Conservation (phyloP, 2,797 vertebrate species). For the Arnoldichthys spilopterus region DNA sequence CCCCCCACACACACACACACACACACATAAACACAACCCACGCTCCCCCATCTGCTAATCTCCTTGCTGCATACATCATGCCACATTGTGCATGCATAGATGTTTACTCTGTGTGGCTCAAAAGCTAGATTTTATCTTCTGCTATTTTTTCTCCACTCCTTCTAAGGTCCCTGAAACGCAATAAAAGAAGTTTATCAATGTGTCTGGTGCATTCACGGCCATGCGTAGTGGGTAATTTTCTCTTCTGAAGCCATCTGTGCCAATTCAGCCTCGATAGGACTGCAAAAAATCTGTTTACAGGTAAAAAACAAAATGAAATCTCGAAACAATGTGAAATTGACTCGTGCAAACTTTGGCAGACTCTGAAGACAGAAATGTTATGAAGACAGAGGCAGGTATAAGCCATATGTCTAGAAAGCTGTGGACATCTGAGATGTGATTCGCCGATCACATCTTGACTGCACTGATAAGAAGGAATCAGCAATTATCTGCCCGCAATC, state of each 20-base stretch:
- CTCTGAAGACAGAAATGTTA: not conserved
- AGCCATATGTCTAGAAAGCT: constrained; percentile 20
- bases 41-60: not conserved
- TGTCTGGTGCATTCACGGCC: constrained; percentile 5
- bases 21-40: not conserved
- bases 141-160: not conserved
- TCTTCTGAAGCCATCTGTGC: constrained; percentile 3
- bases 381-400: constrained; percentile 26
- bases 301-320: constrained; percentile 10
- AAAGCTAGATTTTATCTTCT: constrained; percentile 22
- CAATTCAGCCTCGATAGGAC: constrained; percentile 4
- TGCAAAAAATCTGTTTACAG: constrained; percentile 31
- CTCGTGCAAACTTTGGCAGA: constrained; percentile 5
- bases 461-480: constrained; percentile 39
- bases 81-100: constrained; percentile 25
- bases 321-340: constrained; percentile 19
- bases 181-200: constrained; percentile 38
- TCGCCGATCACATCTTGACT: constrained; percentile 22
- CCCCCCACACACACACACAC: not conserved
- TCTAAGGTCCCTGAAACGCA: constrained; percentile 26
- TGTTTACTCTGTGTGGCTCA: not conserved
- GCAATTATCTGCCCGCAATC: constrained; percentile 39
- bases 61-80: constrained; percentile 33
- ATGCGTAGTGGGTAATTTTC: constrained; percentile 7
- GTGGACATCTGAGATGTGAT: constrained; percentile 18